Percentiles rank a stretch among this genome's conserved stretches.
Conservation (phyloP, 2,113 vertebrate genomes). For the Heliornis fulica region DNA sequence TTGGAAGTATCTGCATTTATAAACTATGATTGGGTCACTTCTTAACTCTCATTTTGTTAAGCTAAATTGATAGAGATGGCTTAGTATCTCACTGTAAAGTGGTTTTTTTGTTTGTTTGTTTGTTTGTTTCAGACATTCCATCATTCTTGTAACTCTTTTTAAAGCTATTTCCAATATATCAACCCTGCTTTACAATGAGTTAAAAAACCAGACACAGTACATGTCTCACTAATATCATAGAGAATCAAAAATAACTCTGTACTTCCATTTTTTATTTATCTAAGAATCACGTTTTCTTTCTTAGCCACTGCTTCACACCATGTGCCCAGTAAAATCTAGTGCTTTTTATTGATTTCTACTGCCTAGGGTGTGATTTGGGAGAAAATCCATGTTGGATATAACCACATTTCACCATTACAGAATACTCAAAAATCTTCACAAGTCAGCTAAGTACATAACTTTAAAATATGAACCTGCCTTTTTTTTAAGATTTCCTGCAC, state of each 20-base stretch:
- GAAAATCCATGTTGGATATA: neutral
- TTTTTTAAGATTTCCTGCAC: neutral
- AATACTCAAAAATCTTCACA: neutral
- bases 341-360: neutral
- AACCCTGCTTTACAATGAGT: neutral
- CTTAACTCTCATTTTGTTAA: neutral
- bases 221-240: neutral
- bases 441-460: neutral
- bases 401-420: neutral
- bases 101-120: neutral
- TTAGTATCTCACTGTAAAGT: neutral
- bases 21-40: neutral
- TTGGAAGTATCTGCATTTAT: neutral
- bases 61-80: neutral
- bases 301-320: neutral
- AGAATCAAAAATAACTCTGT: neutral
- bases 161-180: neutral
- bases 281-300: neutral
- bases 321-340: neutral
- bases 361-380: neutral
- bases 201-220: neutral
- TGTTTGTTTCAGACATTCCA: neutral
- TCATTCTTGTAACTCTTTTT: neutral
- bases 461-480: neutral
- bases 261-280: neutral